Base-by-base conservation (phyloP, 1,140 invertebrate genomes). In the Holotrichia oblita region DNA sequence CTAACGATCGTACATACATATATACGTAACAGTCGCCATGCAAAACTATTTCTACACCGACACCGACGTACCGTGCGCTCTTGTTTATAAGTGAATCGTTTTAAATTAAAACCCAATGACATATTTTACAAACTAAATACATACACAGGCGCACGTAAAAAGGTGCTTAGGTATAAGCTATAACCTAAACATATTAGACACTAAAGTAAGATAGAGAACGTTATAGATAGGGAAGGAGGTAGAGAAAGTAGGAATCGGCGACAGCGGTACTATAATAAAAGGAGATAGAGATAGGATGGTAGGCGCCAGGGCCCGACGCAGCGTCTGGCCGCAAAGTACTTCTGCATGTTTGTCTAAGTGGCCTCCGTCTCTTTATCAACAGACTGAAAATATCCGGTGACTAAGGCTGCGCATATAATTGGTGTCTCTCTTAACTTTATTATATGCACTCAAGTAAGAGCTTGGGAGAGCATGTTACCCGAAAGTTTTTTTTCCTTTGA, bases 371-470 rank as follows among this genome's bases (percentile, higher is more conserved):
- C 73, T 74, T 74, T 74, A 74, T 74, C 73, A 74, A 34, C 14
- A 74, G 73, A 74, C 73, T 74, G 34, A 74, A 74, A 74, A 74
- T 74, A 74, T 74, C 73, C 73, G 73, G 73, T 74, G 73, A 74
- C 73, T 74, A 74, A 74, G 61, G 61, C 61, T 14, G 73, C 41
- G 40, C 10, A 74, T 74, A 74, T 74, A 74, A 74, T 74, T 74
- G 73, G 73, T 74, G 73, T 74, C 73, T 74, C 41, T 74, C 73
- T 74, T 74, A 74, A 74, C 73, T 74, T 74, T 74, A 74, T 74
- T 74, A 74, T 69, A 34, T 74, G 73, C 73, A 74, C 73, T 74
- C 41, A 42, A 74, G 73, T 74, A 69, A 69, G 27, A 7, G 22
- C 22, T 69, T 69, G 4, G 27, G 17, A 69, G 22, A 6, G n/a